Evolutionary conservation across 2,113 vertebrate genomes (phyloP), one percentile per base, ranked within the genome.

Genomic region (Tretioscincus oriximinensis): DNA sequence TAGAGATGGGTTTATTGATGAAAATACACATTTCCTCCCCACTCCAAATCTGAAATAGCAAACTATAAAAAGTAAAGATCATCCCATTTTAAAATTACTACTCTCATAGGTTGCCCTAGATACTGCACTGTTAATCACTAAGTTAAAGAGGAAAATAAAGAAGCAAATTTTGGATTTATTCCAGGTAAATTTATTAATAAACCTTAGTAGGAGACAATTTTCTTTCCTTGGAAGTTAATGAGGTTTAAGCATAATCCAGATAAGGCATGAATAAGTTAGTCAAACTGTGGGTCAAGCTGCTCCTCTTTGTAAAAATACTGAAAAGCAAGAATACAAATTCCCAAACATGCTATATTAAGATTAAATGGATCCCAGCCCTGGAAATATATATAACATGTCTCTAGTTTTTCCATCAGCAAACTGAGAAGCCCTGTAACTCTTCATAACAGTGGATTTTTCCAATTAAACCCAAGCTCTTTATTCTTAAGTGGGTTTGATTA

Each of bases 401-500:
- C n/a, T 61, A 47, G 14, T 71, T 71, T 79, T 60, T 79, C 26
- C 26, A 31, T 58, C 51, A 63, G 61, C 61, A 58, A 7, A 26
- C 24, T 63, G 24, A 66, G n/a, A 7, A 75, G 54, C 73, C 51
- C 54, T 74, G 20, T 74, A 35, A 5, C 61, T 74, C 26, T 65
- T 65, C 2, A 28, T 66, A 10, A 21, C 7, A 86, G 24, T 76
- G 54, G 73, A 7, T 31, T 47, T 54, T 76, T 76, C 22, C 47
- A 28, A 24, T 49, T 28, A 18, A 66, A 26, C 41, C 22, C 61
- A 49, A 16, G 14, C 11, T 73, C 54, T 87, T 77, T 79, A 67
- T 65, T 84, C 89, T 31, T 22, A 84, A 77, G n/a, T 73, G 61
- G 16, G 79, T 90, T 76, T 83, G 68, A 79, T 86, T 85, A 63